Evolutionary conservation across 2,113 vertebrate genomes (phyloP).

Genomic region (Psettodes erumei): DNA sequence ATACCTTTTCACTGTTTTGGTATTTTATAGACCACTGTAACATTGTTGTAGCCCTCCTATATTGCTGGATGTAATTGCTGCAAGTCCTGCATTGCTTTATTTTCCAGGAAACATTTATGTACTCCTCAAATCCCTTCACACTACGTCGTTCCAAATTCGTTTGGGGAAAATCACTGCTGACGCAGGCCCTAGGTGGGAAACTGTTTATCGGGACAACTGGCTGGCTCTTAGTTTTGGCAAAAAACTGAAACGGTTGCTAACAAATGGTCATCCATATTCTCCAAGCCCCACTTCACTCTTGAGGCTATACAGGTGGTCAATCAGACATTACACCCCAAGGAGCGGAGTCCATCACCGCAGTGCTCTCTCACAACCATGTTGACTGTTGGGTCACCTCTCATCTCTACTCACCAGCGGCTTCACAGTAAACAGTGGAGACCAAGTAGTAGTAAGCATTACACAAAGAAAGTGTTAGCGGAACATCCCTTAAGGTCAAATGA

Average conservation of each 20-base stretch:
- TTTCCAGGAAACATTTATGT: not conserved
- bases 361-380: conserved; percentile 10
- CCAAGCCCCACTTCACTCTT: not conserved
- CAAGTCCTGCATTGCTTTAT: not conserved
- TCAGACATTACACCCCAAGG: conserved; percentile 13
- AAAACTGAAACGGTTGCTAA: not conserved
- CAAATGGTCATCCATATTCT: conserved; percentile 24
- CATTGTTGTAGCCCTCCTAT: not conserved
- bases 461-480: conserved; percentile 46
- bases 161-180: conserved; percentile 16
- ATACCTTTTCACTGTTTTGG: not conserved
- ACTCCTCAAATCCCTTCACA: too few species aligned
- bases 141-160: too few species aligned
- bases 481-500: conserved; percentile 15
- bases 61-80: too few species aligned
- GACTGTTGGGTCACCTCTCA: conserved; percentile 39
- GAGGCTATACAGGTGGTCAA: conserved; percentile 33
- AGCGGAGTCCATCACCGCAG: conserved; percentile 14
- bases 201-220: conserved; percentile 8
- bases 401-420: conserved; percentile 44
- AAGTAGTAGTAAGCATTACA: conserved; percentile 6
- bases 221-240: not conserved
- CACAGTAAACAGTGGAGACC: conserved; percentile 33
- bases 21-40: not conserved
- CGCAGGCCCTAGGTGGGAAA: not conserved